Conservation (phyloP, 2,888 invertebrate genomes). For the Chrysolina haemoptera region DNA sequence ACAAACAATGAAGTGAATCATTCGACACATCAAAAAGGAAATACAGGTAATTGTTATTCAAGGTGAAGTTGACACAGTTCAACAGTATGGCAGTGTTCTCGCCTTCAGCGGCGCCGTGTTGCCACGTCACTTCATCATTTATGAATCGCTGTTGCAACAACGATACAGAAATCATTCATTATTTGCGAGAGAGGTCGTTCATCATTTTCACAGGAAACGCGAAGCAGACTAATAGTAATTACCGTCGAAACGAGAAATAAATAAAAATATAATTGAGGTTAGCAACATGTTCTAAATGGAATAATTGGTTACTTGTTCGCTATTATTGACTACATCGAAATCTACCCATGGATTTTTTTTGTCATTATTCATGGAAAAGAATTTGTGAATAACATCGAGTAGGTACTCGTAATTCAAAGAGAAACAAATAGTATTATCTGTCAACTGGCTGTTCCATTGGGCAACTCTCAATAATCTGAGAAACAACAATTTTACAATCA, state of each 20-base stretch:
- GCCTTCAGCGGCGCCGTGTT: constrained; percentile 39
- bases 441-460: no score
- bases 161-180: constrained; percentile 16
- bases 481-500: no score
- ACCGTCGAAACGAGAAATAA: constrained; percentile 15
- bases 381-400: no score
- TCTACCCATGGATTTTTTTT: not conserved
- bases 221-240: constrained; percentile 19
- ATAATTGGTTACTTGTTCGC: constrained; percentile 18
- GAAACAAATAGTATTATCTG: no score
- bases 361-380: no score
- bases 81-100: constrained; percentile 48
- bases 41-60: constrained; percentile 68
- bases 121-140: constrained; percentile 10
- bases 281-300: constrained; percentile 23
- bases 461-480: no score
- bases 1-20: constrained; percentile 52
- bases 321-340: constrained; percentile 6
- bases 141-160: constrained; percentile 12
- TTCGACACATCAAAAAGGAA: constrained; percentile 61
- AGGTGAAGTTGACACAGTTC: constrained; percentile 67
- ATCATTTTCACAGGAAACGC: constrained; percentile 37
- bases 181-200: constrained; percentile 34
- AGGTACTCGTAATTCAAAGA: no score
- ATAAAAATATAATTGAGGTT: constrained; percentile 22